Evolutionary conservation across 2,113 vertebrate species (phyloP).

Genomic region (Eptatretus burgeri): DNA sequence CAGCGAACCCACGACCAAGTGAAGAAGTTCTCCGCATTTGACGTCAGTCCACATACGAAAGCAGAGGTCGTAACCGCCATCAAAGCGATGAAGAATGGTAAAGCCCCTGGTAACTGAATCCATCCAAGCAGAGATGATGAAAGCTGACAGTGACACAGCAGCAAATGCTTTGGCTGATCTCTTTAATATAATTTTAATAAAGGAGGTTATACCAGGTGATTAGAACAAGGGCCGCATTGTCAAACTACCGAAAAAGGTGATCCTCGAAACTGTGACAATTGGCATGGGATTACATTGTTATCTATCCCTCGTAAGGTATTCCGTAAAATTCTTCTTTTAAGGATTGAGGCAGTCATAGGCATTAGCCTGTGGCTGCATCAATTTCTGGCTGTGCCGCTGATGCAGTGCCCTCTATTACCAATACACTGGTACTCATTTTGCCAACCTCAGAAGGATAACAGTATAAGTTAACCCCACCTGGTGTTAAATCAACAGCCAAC

Average conservation of each 20-base stretch:
- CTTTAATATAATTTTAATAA: neutral
- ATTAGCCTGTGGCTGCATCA: too few relatives aligned
- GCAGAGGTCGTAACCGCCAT: neutral
- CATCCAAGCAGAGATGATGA: neutral
- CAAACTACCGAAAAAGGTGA: neutral
- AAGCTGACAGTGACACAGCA: neutral
- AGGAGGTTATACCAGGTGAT: neutral
- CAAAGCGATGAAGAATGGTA: neutral
- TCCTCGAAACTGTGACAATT: too few relatives aligned
- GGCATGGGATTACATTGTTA: neutral
- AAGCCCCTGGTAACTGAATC: neutral
- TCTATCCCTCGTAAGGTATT: neutral
- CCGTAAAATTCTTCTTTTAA: neutral
- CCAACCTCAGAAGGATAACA: too few relatives aligned
- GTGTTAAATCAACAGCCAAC: too few relatives aligned
- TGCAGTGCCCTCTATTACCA: too few relatives aligned
- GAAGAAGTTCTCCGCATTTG: neutral
- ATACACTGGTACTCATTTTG: too few relatives aligned
- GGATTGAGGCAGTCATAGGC: neutral
- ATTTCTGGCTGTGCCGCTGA: too few relatives aligned
- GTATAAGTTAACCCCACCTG: too few relatives aligned
- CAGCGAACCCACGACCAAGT: neutral
- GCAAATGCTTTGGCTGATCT: neutral
- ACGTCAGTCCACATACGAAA: neutral
- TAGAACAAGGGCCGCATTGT: neutral